These are phyloP conservation scores for Numenius phaeopus DNA, from an alignment of 2,797 vertebrate species.

Conservation along the genomic window DNA sequence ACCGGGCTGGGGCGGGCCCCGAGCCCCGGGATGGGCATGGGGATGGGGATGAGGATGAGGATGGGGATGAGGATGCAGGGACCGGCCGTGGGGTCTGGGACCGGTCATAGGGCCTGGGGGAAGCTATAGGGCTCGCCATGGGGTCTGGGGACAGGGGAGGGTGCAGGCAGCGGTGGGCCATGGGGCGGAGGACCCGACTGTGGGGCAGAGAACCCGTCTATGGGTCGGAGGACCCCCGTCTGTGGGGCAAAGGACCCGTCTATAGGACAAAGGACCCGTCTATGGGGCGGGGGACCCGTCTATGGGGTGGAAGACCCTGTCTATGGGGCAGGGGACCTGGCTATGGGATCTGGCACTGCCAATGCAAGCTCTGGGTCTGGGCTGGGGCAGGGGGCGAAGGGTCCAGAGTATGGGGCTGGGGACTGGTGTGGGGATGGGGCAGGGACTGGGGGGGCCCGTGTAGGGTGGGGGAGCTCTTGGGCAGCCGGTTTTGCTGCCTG, in stretches of 20 bases:
- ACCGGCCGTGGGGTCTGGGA: no score
- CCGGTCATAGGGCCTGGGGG: background rate
- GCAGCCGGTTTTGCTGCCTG: background rate
- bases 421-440: background rate
- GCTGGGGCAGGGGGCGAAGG: background rate
- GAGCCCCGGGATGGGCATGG: background rate
- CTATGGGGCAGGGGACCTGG: background rate
- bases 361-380: background rate
- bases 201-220: no score
- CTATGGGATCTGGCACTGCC: background rate
- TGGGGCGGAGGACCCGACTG: background rate
- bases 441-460: background rate
- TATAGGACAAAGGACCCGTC: no score
- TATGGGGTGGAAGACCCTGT: no score
- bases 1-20: no score
- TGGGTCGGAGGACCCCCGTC: background rate
- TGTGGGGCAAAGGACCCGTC: background rate
- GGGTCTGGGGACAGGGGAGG: background rate
- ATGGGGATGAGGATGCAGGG: background rate
- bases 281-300: background rate
- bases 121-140: background rate
- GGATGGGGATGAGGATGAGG: background rate
- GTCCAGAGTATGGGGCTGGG: background rate
- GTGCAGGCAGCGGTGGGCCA: rapidly evolving
- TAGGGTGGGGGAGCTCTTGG: no score